Evolutionary conservation across 35 echinoderm and acorn worm genomes (phyloP).

Genomic region (Diadema setosum): DNA sequence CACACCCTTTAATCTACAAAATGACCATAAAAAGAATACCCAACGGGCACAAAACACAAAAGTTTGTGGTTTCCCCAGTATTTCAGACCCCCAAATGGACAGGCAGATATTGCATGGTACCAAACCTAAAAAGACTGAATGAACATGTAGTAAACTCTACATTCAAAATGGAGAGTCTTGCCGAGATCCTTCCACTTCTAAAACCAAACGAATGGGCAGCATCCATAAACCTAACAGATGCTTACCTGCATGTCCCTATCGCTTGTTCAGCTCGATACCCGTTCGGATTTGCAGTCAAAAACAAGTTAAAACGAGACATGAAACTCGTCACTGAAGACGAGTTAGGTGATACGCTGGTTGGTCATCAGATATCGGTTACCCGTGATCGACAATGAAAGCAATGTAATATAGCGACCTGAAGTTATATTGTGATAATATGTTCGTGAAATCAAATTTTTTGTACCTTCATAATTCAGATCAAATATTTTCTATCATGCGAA

Average conservation of each 20-base stretch:
- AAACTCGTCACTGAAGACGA: no score
- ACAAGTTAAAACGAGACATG: not conserved
- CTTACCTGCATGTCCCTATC: slow-evolving; percentile 33
- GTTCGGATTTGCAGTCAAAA: not conserved
- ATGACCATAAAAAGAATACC: not conserved
- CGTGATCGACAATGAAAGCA: no score
- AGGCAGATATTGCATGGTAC: not conserved
- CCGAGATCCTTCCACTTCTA: not conserved
- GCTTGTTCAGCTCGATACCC: not conserved
- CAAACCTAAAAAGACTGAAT: slow-evolving; percentile 49
- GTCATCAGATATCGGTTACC: no score
- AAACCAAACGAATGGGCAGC: not conserved
- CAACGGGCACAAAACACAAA: not conserved
- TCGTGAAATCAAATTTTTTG: no score
- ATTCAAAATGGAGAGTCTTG: slow-evolving; percentile 46
- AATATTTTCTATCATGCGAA: no score
- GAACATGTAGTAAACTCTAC: slow-evolving; percentile 1
- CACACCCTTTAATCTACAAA: not conserved
- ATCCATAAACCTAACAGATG: slow-evolving; percentile 36
- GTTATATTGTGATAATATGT: no score
- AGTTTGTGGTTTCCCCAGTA: not conserved
- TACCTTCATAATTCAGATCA: no score
- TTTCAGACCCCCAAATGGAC: not conserved
- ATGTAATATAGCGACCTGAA: no score
- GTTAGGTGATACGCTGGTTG: no score